Evolutionary conservation across 2,113 vertebrate genomes (phyloP), one percentile per base, ranked within the genome.

Genomic region (Corapipo altera): DNA sequence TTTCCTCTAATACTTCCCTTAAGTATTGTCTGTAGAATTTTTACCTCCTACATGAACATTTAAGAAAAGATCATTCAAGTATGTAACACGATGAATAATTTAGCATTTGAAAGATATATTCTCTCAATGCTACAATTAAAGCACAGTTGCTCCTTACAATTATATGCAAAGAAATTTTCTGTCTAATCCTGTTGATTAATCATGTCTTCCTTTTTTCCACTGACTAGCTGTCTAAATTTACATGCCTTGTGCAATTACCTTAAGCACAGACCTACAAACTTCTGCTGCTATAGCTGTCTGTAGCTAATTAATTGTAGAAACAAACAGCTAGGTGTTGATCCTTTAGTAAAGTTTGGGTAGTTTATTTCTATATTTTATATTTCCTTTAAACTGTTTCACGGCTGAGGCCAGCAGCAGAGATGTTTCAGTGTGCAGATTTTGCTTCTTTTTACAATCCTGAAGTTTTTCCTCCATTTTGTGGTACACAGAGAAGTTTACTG

Each of bases 111-210:
- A 97, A 97, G 91, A 91, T 82, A 73, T 65, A 94, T 58, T 95
- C 78, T 85, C 64, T 96, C 96, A 94, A 57, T 96, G 90, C 58
- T 94, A 95, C 90, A 97, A 66, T 93, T 96, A 95, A 94, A 96
- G 46, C 37, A 67, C 43, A 39, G 78, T 93, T 96, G 59, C 51
- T 88, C 30, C 69, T 86, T 92, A 93, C 75, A 94, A 85, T 94
- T 93, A 88, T 62, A 55, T 49, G 52, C 85, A 90, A 93, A 77
- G 71, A 94, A 73, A 64, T 91, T 83, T 96, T 96, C 85, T 88
- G 8, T 77, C 82, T 83, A 91, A 88, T 90, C 72, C 39, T 77
- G 79, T 84, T 92, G 92, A 93, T 94, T 95, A 95, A 94, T 96
- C 72, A 69, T 13, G 3, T 80, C 72, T 83, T 89, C 64, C 26